Conservation (phyloP, 2,888 invertebrate genomes). For the Mactromeris polynyma region DNA sequence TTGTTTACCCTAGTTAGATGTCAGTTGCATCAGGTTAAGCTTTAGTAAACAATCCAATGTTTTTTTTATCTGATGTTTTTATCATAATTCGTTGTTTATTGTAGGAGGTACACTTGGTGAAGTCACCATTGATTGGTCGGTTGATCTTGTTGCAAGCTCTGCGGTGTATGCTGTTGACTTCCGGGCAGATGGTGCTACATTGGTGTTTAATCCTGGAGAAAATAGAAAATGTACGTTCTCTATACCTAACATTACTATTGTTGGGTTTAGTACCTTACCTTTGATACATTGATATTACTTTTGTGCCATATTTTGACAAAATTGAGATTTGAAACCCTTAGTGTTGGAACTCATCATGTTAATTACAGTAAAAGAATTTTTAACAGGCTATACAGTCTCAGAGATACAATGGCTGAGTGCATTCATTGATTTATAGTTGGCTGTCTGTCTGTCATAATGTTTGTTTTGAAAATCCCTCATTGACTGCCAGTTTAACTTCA, state of each 20-base stretch:
- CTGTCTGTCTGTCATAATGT: no score
- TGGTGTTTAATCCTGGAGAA: conserved; percentile 82
- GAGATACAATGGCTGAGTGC: no score
- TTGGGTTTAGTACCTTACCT: neutral
- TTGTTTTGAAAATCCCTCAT: no score
- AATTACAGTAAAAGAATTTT: no score
- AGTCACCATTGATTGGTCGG: conserved; percentile 83
- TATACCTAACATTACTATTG: neutral
- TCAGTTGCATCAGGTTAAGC: no score
- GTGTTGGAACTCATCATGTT: no score
- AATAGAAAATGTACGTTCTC: conserved; percentile 77
- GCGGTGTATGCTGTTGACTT: conserved; percentile 82
- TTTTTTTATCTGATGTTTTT: no score
- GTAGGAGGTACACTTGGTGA: conserved; percentile 85
- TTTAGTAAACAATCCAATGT: no score
- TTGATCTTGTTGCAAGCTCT: conserved; percentile 77
- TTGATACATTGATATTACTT: neutral
- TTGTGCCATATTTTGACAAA: neutral
- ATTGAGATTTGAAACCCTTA: neutral
- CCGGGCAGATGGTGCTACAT: conserved; percentile 86
- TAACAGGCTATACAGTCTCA: no score
- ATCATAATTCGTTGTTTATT: neutral
- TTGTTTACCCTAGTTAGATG: no score
- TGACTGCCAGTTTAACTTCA: no score
- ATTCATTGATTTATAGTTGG: no score